Evolutionary conservation across 2,888 invertebrate genomes (phyloP).

Genomic region (Dioctria linearis): DNA sequence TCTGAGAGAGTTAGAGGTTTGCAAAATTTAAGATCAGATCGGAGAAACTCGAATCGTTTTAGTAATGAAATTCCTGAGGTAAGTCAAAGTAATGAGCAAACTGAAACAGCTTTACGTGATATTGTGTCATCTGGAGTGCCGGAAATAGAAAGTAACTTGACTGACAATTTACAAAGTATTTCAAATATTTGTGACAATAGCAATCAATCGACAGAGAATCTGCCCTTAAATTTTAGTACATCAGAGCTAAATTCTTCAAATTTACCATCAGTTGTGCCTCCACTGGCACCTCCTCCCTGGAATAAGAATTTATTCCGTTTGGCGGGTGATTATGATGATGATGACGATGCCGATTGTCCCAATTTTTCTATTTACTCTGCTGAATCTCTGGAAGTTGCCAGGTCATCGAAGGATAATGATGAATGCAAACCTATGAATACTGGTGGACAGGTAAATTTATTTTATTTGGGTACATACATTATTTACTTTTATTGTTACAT

Average conservation of each 20-base stretch:
- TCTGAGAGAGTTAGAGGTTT: slow-evolving; percentile 24
- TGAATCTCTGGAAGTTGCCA: slow-evolving; percentile 78
- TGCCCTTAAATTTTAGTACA: neutral
- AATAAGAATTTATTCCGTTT: slow-evolving; percentile 67
- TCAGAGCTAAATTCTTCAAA: neutral
- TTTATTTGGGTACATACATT: no score
- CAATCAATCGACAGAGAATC: neutral
- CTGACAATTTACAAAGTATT: neutral
- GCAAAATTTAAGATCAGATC: slow-evolving; percentile 24
- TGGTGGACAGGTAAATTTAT: no score
- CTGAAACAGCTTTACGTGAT: slow-evolving; percentile 43
- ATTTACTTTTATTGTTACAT: no score
- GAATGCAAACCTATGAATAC: neutral
- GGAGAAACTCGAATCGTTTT: slow-evolving; percentile 31
- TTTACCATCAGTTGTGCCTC: slow-evolving; percentile 67
- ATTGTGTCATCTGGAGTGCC: slow-evolving; percentile 57
- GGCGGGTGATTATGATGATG: slow-evolving; percentile 68
- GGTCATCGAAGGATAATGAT: slow-evolving; percentile 63
- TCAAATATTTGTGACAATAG: neutral
- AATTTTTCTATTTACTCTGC: slow-evolving; percentile 90
- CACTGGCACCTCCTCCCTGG: slow-evolving; percentile 64
- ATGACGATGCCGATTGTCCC: slow-evolving; percentile 81
- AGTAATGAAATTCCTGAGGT: slow-evolving; percentile 10
- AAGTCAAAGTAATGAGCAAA: neutral
- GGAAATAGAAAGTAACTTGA: neutral